phyloP scores from a whole-genome alignment of 2,113 vertebrate genomes.

The Oncorhynchus kisutch region DNA sequence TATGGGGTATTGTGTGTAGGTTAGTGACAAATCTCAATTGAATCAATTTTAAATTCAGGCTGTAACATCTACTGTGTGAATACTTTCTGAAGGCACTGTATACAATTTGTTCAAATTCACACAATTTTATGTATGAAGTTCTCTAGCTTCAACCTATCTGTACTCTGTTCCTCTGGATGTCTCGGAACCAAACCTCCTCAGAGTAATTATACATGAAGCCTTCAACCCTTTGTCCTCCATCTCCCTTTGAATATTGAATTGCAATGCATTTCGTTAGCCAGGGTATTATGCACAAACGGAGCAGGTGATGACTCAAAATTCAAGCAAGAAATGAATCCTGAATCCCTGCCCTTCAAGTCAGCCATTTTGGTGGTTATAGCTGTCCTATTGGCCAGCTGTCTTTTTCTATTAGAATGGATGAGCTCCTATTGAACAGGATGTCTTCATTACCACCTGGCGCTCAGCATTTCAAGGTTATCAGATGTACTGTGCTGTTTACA shows the following conservation, averaged over 20 bases:
- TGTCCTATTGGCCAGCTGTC: conserved; percentile 8
- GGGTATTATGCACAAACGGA: conserved; percentile 11
- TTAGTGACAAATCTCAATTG: no score
- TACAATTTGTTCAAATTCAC: not conserved
- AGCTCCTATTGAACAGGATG: not conserved
- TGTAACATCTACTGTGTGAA: no score
- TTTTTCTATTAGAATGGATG: not conserved
- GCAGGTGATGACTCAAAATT: conserved; percentile 21
- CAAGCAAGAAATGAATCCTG: not conserved
- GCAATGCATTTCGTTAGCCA: conserved; percentile 12
- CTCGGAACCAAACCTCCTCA: not conserved
- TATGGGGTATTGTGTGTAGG: no score
- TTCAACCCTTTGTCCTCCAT: not conserved
- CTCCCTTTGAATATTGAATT: conserved; percentile 2
- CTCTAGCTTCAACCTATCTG: not conserved
- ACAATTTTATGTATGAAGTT: not conserved
- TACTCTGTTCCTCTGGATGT: not conserved
- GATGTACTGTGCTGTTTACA: not conserved
- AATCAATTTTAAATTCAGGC: no score
- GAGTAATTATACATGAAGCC: not conserved
- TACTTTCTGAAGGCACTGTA: no score
- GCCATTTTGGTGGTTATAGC: conserved; percentile 1
- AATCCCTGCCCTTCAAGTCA: conserved; percentile 1
- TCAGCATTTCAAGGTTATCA: not conserved
- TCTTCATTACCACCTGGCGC: not conserved